Base-by-base conservation (phyloP, 2,797 vertebrate genomes). In the Eulemur coronatus region DNA sequence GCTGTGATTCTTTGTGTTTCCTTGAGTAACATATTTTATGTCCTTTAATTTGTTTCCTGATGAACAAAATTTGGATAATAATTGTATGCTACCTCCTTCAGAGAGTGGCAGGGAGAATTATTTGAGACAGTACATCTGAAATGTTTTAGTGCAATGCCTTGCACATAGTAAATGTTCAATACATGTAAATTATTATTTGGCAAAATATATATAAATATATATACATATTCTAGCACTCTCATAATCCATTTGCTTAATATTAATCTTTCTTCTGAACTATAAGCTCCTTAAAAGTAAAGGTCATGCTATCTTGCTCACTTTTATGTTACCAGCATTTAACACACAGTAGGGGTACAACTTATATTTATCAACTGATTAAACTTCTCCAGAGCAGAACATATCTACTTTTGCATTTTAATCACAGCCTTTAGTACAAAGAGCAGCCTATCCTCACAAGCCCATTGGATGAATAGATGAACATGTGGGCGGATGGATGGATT, bases 221-320 rank as follows among this genome's bases (percentile, higher is more conserved):
- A 67, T 10, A 50, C 0, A 41, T n/a, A 46, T 13, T 50, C 13
- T 52, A 85, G 26, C 28, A 81, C 4, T 67, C 75, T 87, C 28
- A 55, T 35, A 43, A 9, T 93, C 30, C 52, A 24, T 73, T 85
- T 85, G 26, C 9, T 73, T 72, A 67, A 59, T 30, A 82, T 55
- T 65, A 85, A 61, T 22, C 26, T 88, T 93, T 91, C 70, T 86
- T 41, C 15, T 69, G 35, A 87, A 84, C 4, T 73, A 2, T 61
- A 94, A 81, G 10, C 24, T n/a, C 48, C 28, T 92, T 92, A 88
- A 89, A 95, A 91, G 17, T 76, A 79, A 93, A 81, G 9, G 4
- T 9, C 28, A 30, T 8, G 9, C 24, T 63, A n/a, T 22, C 63
- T 87, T 73, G 3, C 38, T 84, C 41, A 28, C 33, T 92, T 90